Conservation (phyloP, 1,140 invertebrate species). For the Lerema accius region DNA sequence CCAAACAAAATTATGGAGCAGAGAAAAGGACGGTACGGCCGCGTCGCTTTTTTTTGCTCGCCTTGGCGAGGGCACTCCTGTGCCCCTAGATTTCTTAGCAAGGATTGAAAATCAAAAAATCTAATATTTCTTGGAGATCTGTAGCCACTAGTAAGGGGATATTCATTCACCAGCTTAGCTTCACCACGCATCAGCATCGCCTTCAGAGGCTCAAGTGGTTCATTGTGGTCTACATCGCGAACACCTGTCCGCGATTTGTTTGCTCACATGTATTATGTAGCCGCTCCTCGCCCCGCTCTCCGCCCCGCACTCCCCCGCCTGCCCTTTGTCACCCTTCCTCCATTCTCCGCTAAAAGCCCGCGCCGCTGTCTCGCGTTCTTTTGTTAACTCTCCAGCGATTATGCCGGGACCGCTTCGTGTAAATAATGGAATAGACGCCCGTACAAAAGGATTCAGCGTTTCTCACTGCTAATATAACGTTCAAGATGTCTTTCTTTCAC, state of each 20-base stretch:
- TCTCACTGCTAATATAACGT: slow-evolving; percentile 23
- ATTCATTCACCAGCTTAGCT: too few relatives aligned
- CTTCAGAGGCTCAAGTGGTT: slow-evolving; percentile 5
- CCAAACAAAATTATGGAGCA: too few relatives aligned
- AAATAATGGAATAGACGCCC: slow-evolving; percentile 27
- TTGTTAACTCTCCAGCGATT: slow-evolving; percentile 31
- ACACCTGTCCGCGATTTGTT: slow-evolving; percentile 24
- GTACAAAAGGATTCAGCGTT: slow-evolving; percentile 20
- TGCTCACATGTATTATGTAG: slow-evolving; percentile 4
- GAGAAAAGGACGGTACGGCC: too few relatives aligned
- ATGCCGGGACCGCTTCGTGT: slow-evolving; percentile 25
- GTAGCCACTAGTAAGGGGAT: too few relatives aligned
- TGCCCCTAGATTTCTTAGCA: too few relatives aligned
- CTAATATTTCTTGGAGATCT: too few relatives aligned
- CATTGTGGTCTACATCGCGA: slow-evolving; percentile 8
- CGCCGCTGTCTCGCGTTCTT: slow-evolving; percentile 22
- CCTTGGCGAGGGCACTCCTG: too few relatives aligned
- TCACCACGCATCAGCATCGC: too few relatives aligned
- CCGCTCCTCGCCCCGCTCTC: too few relatives aligned
- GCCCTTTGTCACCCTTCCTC: slow-evolving; percentile 21
- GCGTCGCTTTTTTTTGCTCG: too few relatives aligned
- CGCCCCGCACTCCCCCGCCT: too few relatives aligned
- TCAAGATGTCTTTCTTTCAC: slow-evolving; percentile 13
- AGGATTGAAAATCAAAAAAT: too few relatives aligned
- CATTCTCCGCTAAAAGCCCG: slow-evolving; percentile 26